phyloP scores from a whole-genome alignment of 2,797 vertebrate species.

The Paedocypris micromegethes region DNA sequence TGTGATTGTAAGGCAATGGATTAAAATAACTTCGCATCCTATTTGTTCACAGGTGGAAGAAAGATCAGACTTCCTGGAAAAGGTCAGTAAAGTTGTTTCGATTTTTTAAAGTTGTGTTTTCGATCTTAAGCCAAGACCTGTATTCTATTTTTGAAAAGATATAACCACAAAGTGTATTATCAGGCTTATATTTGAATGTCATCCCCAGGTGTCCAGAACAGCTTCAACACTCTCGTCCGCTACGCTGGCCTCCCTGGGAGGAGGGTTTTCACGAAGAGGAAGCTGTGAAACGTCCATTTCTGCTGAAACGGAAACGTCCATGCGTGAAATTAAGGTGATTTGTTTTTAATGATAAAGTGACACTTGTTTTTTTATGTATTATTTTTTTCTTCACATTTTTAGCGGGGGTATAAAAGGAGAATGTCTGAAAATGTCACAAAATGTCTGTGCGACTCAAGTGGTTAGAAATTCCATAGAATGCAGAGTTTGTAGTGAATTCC shows the following conservation, averaged over 20 bases:
- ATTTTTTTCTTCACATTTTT: no score
- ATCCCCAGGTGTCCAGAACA: conserved; percentile 73
- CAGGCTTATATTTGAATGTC: neutral
- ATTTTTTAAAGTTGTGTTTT: no score
- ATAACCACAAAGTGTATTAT: neutral
- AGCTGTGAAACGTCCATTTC: conserved; percentile 89
- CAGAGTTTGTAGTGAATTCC: no score
- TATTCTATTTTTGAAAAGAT: no score
- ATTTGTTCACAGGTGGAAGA: conserved; percentile 80
- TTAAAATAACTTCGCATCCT: neutral
- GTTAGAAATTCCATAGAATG: no score
- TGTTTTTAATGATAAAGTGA: no score
- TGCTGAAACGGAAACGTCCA: conserved; percentile 86
- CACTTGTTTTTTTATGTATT: no score
- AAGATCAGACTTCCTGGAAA: conserved; percentile 81
- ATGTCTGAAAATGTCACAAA: no score
- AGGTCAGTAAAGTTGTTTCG: conserved; percentile 69
- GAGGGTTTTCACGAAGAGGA: conserved; percentile 82
- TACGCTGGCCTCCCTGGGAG: conserved; percentile 84
- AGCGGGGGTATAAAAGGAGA: no score
- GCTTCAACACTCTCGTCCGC: conserved; percentile 85
- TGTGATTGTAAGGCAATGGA: no score
- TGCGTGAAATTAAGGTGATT: conserved; percentile 87
- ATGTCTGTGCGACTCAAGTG: no score
- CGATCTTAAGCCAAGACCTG: no score